Conservation (phyloP, 2,888 invertebrate species). For the Drosophila neutralis region DNA sequence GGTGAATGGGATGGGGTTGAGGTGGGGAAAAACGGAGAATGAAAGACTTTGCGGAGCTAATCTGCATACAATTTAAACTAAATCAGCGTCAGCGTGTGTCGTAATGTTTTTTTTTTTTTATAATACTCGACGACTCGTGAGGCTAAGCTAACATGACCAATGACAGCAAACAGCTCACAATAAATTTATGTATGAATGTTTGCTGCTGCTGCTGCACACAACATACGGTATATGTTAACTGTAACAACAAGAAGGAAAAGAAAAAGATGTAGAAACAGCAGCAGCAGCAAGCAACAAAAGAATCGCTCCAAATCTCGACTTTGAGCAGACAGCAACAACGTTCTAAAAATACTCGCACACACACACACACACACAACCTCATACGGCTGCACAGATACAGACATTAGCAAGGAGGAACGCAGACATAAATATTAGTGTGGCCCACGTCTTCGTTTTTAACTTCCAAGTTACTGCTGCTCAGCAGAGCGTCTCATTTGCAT, state of each 20-base stretch:
- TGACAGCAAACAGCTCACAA: conserved; percentile 34
- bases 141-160: conserved; percentile 6
- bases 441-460: conserved; percentile 48
- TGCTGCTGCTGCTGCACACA: conserved; percentile 28
- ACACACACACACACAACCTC: conserved; percentile 15
- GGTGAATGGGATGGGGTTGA: neutral
- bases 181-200: conserved; percentile 31
- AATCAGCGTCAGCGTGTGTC: conserved; percentile 45
- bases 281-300: conserved; percentile 38
- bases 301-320: conserved; percentile 54
- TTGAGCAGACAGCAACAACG: conserved; percentile 27
- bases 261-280: conserved; percentile 15
- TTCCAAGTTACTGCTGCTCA: conserved; percentile 42
- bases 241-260: conserved; percentile 49
- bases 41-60: conserved; percentile 14
- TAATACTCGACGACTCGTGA: conserved; percentile 23
- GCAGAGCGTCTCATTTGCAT: conserved; percentile 68
- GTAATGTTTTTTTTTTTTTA: conserved; percentile 54
- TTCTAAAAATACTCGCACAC: conserved; percentile 56
- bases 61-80: conserved; percentile 50
- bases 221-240: conserved; percentile 74
- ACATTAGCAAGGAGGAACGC: conserved; percentile 27
- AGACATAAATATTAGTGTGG: conserved; percentile 51
- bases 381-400: conserved; percentile 48
- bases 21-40: conserved; percentile 9